These are phyloP conservation scores for Himalopsyche japonica DNA, from an alignment of 2,888 invertebrate genomes.

Conservation along the genomic window DNA sequence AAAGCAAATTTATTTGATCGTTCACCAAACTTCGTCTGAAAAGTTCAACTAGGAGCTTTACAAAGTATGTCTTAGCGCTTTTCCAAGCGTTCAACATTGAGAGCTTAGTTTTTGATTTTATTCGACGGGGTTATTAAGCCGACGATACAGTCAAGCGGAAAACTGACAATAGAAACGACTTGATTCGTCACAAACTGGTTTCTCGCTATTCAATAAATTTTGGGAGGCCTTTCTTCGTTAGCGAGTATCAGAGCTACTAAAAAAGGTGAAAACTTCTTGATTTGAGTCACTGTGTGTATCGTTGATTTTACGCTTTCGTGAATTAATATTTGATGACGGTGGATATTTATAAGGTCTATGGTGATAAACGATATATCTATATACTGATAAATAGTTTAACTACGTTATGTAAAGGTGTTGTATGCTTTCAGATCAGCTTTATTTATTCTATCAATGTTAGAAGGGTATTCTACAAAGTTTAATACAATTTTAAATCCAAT, in stretches of 20 bases:
- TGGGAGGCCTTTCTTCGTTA: neutral
- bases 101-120: constrained; percentile 7
- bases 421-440: no score
- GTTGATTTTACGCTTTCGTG: constrained; percentile 38
- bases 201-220: constrained; percentile 31
- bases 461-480: no score
- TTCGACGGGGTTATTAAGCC: constrained; percentile 12
- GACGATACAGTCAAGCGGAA: neutral
- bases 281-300: constrained; percentile 33
- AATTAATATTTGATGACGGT: neutral
- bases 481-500: no score
- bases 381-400: neutral
- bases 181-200: neutral
- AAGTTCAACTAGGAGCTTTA: neutral
- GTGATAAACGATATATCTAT: constrained; percentile 1
- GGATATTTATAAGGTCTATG: neutral
- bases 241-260: neutral
- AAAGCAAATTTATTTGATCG: neutral
- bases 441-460: no score
- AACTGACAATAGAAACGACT: neutral
- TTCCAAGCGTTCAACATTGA: neutral
- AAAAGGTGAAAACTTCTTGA: constrained; percentile 23
- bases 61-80: neutral
- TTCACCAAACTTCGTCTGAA: neutral
- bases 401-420: no score